Percentiles rank a stretch among this genome's conserved stretches.
phyloP scores from a whole-genome alignment of 2,888 invertebrate species.

The Alentia gelatinosa region DNA sequence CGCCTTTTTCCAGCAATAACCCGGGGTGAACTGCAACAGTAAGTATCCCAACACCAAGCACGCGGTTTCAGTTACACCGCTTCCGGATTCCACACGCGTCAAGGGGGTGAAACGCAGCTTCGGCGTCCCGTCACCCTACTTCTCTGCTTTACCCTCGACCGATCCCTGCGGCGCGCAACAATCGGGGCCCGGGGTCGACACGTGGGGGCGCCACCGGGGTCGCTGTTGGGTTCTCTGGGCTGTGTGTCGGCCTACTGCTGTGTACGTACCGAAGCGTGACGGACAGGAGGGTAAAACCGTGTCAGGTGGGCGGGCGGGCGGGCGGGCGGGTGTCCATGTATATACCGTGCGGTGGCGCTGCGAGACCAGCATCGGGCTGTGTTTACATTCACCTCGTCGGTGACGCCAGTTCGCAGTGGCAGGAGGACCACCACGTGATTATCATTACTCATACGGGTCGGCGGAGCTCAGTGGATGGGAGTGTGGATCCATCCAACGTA shows the following conservation, averaged over 20 bases:
- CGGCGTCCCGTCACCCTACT: neutral
- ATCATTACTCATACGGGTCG: neutral
- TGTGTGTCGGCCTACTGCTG: neutral
- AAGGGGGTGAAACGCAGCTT: neutral
- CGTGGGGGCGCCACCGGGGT: neutral
- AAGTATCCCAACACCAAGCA: neutral
- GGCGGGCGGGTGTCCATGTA: neutral
- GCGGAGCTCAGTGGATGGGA: too few species aligned
- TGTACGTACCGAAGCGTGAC: neutral
- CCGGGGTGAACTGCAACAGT: neutral
- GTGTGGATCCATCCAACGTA: too few species aligned
- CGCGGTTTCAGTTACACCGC: neutral
- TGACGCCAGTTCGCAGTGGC: neutral
- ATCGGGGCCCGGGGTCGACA: neutral
- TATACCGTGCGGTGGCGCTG: too few species aligned
- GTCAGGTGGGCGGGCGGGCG: neutral
- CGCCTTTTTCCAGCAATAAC: too few species aligned
- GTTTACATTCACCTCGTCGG: neutral
- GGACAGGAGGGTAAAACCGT: neutral
- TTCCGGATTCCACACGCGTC: conserved; percentile 10
- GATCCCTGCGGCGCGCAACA: neutral
- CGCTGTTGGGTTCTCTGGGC: neutral
- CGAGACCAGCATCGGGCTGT: neutral
- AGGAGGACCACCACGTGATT: neutral
- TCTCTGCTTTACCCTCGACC: neutral